Percentiles rank a stretch among this genome's conserved stretches.
phyloP scores from a whole-genome alignment of 1,140 invertebrate species.

The Philaenus spumarius region DNA sequence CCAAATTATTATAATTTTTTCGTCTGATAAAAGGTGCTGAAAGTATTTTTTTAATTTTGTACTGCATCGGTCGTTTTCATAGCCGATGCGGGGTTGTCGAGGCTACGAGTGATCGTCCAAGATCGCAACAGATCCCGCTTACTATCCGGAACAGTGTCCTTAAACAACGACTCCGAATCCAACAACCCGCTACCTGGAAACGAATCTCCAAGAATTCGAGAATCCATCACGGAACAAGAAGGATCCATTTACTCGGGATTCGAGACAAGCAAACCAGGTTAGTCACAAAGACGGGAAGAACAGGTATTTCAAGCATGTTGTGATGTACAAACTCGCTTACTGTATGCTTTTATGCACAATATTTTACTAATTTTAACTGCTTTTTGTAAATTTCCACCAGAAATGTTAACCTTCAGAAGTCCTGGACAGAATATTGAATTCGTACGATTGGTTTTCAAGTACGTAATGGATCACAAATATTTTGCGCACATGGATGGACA shows the following conservation, averaged over 20 bases:
- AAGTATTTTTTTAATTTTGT: not conserved
- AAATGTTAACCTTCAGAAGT: no score
- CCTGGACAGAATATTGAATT: no score
- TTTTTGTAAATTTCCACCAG: no score
- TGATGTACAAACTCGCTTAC: no score
- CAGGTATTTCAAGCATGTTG: no score
- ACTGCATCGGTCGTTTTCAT: not conserved
- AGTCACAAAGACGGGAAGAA: not conserved
- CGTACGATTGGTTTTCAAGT: no score
- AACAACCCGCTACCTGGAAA: not conserved
- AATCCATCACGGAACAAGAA: conserved; percentile 33
- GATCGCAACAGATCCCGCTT: conserved; percentile 17
- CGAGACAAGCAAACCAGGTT: conserved; percentile 32
- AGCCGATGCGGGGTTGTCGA: conserved; percentile 26
- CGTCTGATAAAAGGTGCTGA: not conserved
- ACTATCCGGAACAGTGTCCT: conserved; percentile 19
- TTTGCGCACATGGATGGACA: no score
- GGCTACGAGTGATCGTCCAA: conserved; percentile 19
- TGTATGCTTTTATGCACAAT: no score
- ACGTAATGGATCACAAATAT: no score
- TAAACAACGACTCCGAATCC: conserved; percentile 26
- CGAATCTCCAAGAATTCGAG: conserved; percentile 24
- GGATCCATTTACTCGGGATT: conserved; percentile 29
- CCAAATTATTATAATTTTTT: no score
- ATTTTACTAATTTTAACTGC: no score